Conservation (phyloP, 2,888 invertebrate genomes). For the Lepidocyrtoides sp. region DNA sequence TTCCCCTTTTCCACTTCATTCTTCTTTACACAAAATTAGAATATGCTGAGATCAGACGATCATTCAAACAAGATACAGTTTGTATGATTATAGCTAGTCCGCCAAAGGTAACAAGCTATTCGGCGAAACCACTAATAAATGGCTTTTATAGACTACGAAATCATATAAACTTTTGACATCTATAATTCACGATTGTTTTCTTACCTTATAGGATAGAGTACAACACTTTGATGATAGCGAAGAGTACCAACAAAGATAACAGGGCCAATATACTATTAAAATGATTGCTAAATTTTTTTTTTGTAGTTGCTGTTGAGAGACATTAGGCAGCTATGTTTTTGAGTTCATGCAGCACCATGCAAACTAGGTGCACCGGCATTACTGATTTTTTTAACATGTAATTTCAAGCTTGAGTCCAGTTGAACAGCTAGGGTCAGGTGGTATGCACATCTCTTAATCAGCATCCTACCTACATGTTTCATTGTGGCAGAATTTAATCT, state of each 20-base stretch:
- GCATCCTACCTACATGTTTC: background rate
- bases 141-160: background rate
- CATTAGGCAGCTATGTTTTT: background rate
- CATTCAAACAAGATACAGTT: background rate
- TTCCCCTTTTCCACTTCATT: background rate
- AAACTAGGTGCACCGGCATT: background rate
- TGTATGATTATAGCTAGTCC: background rate
- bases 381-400: background rate
- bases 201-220: background rate
- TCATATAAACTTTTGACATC: background rate
- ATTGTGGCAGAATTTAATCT: background rate
- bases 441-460: background rate
- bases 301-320: background rate
- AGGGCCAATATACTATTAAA: background rate
- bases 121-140: background rate
- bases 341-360: background rate
- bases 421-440: background rate
- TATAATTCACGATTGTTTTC: background rate
- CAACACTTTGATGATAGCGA: background rate
- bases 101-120: background rate
- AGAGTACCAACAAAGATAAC: background rate
- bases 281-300: conserved; percentile 23
- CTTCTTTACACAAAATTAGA: background rate
- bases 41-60: background rate
- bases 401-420: conserved; percentile 4